Conservation (phyloP, 2,113 vertebrate genomes). For the Tupaia chinensis region DNA sequence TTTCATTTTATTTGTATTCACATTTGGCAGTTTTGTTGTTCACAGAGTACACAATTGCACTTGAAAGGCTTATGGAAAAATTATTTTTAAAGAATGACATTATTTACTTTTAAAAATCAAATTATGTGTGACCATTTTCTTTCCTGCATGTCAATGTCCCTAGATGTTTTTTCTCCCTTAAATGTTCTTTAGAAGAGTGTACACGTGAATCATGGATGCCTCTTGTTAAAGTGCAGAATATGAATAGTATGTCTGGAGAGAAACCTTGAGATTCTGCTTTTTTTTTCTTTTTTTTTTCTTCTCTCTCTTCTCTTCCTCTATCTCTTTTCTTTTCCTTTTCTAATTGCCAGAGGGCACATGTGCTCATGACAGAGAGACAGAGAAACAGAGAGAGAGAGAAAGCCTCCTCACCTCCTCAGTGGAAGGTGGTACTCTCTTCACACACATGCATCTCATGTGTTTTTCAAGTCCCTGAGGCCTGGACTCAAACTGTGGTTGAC, state of each 20-base stretch:
- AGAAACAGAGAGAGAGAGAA: no score
- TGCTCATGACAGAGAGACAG: no score
- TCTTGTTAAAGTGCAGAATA: neutral
- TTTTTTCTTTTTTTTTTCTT: no score
- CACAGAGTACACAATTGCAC: neutral
- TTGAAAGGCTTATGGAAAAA: neutral
- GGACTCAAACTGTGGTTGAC: no score
- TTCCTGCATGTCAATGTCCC: neutral
- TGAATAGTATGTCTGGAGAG: neutral
- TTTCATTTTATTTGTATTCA: conserved; percentile 35
- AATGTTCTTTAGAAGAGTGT: neutral
- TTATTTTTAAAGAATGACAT: conserved; percentile 1
- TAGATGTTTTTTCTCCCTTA: neutral
- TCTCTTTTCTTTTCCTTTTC: no score
- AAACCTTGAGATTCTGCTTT: neutral
- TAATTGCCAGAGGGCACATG: no score
- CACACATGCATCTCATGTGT: no score
- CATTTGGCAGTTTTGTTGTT: conserved; percentile 1
- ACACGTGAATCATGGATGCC: neutral
- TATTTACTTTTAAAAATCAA: neutral
- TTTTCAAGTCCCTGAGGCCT: no score
- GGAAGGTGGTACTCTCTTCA: no score
- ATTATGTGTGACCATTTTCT: neutral
- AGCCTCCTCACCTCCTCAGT: no score
- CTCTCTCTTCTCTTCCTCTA: no score